Percentiles rank a stretch among this genome's conserved stretches.
Conservation (phyloP, 2,113 vertebrate genomes). For the Heterotis niloticus region DNA sequence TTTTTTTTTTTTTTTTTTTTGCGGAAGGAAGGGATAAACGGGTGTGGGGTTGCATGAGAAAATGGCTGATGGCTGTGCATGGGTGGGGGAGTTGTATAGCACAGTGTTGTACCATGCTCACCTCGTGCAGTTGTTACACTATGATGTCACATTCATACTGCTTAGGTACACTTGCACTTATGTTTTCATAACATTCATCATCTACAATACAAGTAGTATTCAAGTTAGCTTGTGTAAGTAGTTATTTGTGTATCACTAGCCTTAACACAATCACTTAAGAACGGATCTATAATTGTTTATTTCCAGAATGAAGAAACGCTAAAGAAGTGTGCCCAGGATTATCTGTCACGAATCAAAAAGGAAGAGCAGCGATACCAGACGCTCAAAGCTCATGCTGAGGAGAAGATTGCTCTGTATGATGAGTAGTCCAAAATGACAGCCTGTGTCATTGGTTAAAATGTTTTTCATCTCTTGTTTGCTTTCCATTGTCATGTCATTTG, state of each 20-base stretch:
- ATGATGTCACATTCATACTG: no score
- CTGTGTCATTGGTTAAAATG: neutral
- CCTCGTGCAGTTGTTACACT: no score
- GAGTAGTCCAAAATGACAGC: neutral
- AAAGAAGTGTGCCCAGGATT: slow-evolving; percentile 80
- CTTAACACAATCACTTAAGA: neutral
- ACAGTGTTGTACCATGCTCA: no score
- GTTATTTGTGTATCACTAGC: neutral
- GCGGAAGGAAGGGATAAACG: no score
- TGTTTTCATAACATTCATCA: no score
- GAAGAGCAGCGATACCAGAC: slow-evolving; percentile 83
- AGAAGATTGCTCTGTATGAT: slow-evolving; percentile 78
- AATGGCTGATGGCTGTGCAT: no score
- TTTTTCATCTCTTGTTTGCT: neutral
- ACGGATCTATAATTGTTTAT: neutral
- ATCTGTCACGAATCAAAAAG: slow-evolving; percentile 70
- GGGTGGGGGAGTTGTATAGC: no score
- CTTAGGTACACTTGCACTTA: no score
- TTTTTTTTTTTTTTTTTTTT: no score
- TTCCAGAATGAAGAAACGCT: slow-evolving; percentile 82
- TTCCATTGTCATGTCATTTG: neutral
- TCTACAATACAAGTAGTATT: no score
- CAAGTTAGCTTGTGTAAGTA: no score
- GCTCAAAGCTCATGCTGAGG: slow-evolving; percentile 84
- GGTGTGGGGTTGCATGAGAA: no score